phyloP scores from a whole-genome alignment of 2,888 invertebrate species.

The Diogma glabrata region DNA sequence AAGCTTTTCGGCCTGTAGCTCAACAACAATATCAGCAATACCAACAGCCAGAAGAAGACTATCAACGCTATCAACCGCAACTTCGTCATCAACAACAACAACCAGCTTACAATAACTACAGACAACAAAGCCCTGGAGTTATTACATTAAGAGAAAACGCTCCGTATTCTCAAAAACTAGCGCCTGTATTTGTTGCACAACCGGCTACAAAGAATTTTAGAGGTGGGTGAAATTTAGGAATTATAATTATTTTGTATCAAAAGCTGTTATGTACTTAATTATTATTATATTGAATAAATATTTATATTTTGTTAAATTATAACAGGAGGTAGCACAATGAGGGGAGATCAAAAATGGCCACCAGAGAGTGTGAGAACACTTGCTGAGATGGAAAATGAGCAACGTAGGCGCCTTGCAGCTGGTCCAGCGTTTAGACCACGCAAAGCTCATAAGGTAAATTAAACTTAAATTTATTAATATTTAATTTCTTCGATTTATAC shows the following conservation, averaged over 20 bases:
- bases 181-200: conserved; percentile 66
- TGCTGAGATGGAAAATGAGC: conserved; percentile 60
- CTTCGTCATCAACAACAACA: conserved; percentile 19
- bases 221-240: conserved; percentile 37
- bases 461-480: too few species aligned
- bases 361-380: conserved; percentile 65
- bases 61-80: conserved; percentile 20
- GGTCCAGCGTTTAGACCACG: conserved; percentile 66
- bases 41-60: conserved; percentile 17
- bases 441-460: conserved; percentile 44
- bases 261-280: neutral
- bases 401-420: conserved; percentile 55
- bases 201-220: conserved; percentile 62
- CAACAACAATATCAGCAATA: conserved; percentile 15
- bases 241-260: neutral
- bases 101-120: conserved; percentile 55
- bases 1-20: conserved; percentile 17
- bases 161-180: conserved; percentile 63
- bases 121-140: conserved; percentile 46
- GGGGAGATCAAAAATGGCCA: conserved; percentile 83
- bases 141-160: conserved; percentile 52
- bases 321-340: conserved; percentile 68
- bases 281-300: neutral
- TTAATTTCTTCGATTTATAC: conserved; percentile 18
- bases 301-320: neutral